Percentiles rank a stretch among this genome's conserved stretches.
phyloP scores from a whole-genome alignment of 2,113 vertebrate genomes.

The Dryoscopus gambensis region DNA sequence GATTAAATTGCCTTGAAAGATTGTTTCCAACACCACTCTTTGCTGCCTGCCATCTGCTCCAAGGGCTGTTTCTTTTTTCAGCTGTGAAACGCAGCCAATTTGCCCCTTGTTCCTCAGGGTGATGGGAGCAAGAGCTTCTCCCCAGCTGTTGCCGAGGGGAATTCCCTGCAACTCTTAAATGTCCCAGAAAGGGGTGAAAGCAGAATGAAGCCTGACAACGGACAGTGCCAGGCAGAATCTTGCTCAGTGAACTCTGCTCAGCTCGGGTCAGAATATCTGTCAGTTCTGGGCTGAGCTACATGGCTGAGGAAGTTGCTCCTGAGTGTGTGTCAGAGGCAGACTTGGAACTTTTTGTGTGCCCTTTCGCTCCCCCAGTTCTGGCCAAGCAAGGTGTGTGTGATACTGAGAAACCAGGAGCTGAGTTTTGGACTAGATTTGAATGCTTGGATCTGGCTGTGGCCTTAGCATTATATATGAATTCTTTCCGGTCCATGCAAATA shows the following conservation, averaged over 20 bases:
- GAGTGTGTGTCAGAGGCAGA: background rate
- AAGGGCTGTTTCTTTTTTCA: conserved; percentile 53
- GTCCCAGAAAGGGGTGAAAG: conserved; percentile 10
- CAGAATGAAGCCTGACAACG: conserved; percentile 31
- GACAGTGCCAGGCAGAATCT: background rate
- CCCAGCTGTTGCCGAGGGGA: conserved; percentile 28
- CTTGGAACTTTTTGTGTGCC: background rate
- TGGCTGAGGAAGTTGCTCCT: background rate
- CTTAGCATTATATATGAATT: background rate
- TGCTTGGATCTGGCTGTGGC: background rate
- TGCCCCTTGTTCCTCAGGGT: conserved; percentile 33
- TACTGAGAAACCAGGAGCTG: background rate
- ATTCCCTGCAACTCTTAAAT: conserved; percentile 27
- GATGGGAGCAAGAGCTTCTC: conserved; percentile 10
- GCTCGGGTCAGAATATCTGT: background rate
- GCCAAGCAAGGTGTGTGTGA: background rate
- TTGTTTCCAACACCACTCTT: conserved; percentile 22
- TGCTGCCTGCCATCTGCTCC: conserved; percentile 51
- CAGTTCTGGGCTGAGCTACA: background rate
- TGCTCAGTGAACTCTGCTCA: conserved; percentile 39
- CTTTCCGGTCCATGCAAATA: background rate
- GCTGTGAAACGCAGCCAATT: conserved; percentile 45
- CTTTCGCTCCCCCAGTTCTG: background rate
- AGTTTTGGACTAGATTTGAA: background rate
- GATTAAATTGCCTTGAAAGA: conserved; percentile 28